Base-by-base conservation (phyloP, 1,140 invertebrate species). In the Zophobas atratus region DNA sequence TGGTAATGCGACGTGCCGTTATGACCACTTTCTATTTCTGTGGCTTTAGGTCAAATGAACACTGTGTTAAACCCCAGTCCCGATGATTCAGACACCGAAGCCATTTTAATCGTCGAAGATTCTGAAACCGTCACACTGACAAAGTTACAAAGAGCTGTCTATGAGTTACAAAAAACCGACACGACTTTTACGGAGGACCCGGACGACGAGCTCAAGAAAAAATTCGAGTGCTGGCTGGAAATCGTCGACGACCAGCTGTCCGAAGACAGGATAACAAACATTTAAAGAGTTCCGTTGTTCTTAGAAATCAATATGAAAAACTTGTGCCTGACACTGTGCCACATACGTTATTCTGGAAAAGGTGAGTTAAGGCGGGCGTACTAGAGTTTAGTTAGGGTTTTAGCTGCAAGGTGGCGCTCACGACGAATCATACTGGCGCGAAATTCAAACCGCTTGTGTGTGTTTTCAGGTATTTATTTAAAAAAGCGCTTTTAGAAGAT, bases 71-170 rank as follows among this genome's bases (percentile, higher is more conserved):
- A 90, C 78, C 92, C 93, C 2, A 89, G 89, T 74, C 91, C 91
- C 3, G 92, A 93, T 81, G 92, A 93, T 85, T 90, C 92, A 33
- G 92, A 93, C 73, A 89, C 92, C 74, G 91, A 92, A 70, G 89
- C 91, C 48, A 89, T 92, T 48, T 87, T 93, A 53, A 88, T 93
- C 46, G 88, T 90, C 35, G 90, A 90, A 49, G 90, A 89, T 67
- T 84, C 84, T 43, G 89, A 91, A 84, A 90, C 89, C 1, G 88
- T 91, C 32, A 88, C 88, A 82, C 83, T 92, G 20, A 89, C 90
- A 20, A 90, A 89, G 76, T 60, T 75, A 39, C 49, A 86, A 83
- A 80, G 83, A 84, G 83, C 80, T 46, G 77, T 86, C 48, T 88
- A 87, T 79, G 84, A 86, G 70, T 76, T 89, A 46, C 85, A 87